Evolutionary conservation across 2,888 invertebrate genomes (phyloP), one percentile per base, ranked within the genome.

Genomic region (Julus scandinavius): DNA sequence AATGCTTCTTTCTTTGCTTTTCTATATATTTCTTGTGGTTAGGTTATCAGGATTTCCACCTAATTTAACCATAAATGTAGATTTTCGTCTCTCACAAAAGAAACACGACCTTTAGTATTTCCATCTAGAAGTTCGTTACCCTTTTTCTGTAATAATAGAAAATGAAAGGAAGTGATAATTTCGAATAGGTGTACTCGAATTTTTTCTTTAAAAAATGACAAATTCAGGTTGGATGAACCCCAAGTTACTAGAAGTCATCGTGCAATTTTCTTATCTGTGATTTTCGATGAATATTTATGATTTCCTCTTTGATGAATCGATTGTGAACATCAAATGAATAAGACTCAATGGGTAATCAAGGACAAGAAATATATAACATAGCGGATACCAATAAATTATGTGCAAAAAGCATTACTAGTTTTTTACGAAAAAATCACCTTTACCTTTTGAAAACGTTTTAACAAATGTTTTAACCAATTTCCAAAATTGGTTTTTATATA

Each of bases 21-120:
- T 45, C 6, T 45, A 45, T 45, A 45, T 17, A 58, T 1, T 29
- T 72, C 72, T 72, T 20, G 29, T 72, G 72, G 7, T 29, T 29
- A 29, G 29, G 7, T 72, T 20, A 72, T 72, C 72, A 72, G 72
- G 72, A 72, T 72, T 72, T 72, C 72, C 72, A 72, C 72, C 72
- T 72, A 29, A 72, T 72, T 72, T 72, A 20, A 72, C 20, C 54
- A 13, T 54, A 20, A 6, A 29, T 29, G 72, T n/a, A 29, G 29
- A 72, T 72, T 72, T 72, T 72, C 29, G 7, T 72, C 11, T 72
- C 29, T n/a, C 58, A n/a, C 20, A 72, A 72, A 72, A 20, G 72
- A 72, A 20, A 72, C 72, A 9, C 20, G 29, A 11, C 29, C 72
- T 72, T 72, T 9, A n/a, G 29, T 11, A 29, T 5, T 20, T 72